phyloP scores from a whole-genome alignment of 2,888 invertebrate species.

The Branchipolynoe longqiensis region DNA sequence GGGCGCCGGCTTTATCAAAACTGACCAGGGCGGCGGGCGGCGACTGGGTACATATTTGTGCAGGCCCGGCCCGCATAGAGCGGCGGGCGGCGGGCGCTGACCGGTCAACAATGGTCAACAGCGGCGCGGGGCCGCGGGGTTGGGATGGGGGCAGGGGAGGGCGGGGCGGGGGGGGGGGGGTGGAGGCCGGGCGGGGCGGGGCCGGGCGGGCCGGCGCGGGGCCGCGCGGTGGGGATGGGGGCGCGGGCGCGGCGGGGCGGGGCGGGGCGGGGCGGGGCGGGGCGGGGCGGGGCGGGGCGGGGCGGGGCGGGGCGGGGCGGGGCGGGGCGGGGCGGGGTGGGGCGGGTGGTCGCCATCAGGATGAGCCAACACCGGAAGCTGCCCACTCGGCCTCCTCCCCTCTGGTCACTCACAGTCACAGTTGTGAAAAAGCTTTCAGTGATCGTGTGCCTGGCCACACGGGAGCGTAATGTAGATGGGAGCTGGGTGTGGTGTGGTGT shows the following conservation, averaged over 20 bases:
- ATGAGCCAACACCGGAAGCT: slow-evolving; percentile 40
- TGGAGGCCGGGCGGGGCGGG: slow-evolving; percentile 26
- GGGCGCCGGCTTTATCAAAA: slow-evolving; percentile 42
- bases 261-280: slow-evolving; percentile 19
- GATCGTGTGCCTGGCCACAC: too few species aligned
- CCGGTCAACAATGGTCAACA: slow-evolving; percentile 55
- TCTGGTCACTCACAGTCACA: slow-evolving; percentile 7
- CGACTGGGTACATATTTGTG: slow-evolving; percentile 53
- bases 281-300: slow-evolving; percentile 32
- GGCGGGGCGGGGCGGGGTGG: slow-evolving; percentile 53
- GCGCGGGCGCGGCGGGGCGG: not conserved
- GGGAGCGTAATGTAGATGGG: too few species aligned
- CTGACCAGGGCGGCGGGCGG: slow-evolving; percentile 34
- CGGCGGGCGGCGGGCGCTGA: slow-evolving; percentile 10
- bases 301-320: slow-evolving; percentile 26
- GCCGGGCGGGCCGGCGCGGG: not conserved
- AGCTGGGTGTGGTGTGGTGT: too few species aligned
- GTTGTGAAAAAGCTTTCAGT: not conserved
- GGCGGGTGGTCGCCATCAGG: slow-evolving; percentile 17
- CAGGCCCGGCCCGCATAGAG: slow-evolving; percentile 40
- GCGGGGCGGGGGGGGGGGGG: slow-evolving; percentile 47
- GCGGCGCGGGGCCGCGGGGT: slow-evolving; percentile 38
- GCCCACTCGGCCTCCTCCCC: slow-evolving; percentile 19
- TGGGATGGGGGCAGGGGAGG: slow-evolving; percentile 41
- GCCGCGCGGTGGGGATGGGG: slow-evolving; percentile 2